Evolutionary conservation across 2,888 invertebrate genomes (phyloP).

Genomic region (Cerastoderma edule): DNA sequence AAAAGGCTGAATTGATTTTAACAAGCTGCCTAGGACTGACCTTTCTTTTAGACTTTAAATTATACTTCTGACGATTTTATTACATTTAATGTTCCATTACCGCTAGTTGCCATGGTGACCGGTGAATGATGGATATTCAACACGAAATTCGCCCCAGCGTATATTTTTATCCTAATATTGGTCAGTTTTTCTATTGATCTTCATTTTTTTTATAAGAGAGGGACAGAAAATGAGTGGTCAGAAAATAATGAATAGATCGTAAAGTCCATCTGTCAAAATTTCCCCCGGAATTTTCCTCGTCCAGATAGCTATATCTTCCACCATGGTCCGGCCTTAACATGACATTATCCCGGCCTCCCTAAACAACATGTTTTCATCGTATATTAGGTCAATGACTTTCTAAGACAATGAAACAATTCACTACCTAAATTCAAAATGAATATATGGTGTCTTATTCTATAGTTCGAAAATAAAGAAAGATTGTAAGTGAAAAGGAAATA

Average conservation of each 20-base stretch:
- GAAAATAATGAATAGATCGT: conserved; percentile 25
- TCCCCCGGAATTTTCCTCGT: conserved; percentile 11
- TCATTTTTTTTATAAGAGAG: conserved; percentile 53
- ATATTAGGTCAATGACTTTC: too few relatives aligned
- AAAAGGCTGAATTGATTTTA: conserved; percentile 68
- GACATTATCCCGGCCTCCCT: too few relatives aligned
- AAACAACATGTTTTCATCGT: too few relatives aligned
- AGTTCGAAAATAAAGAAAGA: too few relatives aligned
- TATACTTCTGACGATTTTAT: conserved; percentile 67
- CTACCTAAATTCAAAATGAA: too few relatives aligned
- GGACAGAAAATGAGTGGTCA: conserved; percentile 28
- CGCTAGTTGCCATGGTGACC: conserved; percentile 60
- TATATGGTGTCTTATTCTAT: too few relatives aligned
- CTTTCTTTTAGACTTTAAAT: conserved; percentile 66
- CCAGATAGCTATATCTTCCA: too few relatives aligned
- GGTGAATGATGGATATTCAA: conserved; percentile 65
- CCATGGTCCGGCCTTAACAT: too few relatives aligned
- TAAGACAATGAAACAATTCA: too few relatives aligned
- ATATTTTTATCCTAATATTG: conserved; percentile 61
- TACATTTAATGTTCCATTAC: conserved; percentile 68
- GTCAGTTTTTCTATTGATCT: conserved; percentile 63
- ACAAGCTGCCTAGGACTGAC: conserved; percentile 53
- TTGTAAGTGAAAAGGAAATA: too few relatives aligned
- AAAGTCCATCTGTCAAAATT: conserved; percentile 27
- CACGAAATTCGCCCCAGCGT: conserved; percentile 63